phyloP scores from a whole-genome alignment of 2,888 invertebrate genomes.

The Xestia rhomboidea region DNA sequence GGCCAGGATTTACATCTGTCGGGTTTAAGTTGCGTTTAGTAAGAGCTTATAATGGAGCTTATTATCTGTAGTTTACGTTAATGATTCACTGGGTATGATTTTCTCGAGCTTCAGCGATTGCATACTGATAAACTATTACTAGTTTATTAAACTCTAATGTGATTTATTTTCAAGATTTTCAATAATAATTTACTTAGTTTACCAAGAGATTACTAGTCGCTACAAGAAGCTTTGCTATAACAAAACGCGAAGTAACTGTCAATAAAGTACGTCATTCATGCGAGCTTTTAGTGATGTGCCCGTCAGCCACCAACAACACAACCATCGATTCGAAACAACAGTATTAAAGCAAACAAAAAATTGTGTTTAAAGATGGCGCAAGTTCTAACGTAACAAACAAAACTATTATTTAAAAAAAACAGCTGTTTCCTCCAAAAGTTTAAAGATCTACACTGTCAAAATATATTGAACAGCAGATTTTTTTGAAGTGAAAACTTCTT shows the following conservation, averaged over 20 bases:
- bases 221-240: conserved; percentile 34
- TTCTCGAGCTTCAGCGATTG: background rate
- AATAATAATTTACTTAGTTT: background rate
- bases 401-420: background rate
- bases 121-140: rapidly evolving
- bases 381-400: background rate
- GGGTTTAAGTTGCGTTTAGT: conserved; percentile 4
- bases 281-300: conserved; percentile 37
- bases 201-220: background rate
- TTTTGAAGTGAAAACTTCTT: too few species aligned
- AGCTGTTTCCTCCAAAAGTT: background rate
- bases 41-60: conserved; percentile 2
- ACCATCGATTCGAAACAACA: conserved; percentile 24
- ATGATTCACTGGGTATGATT: background rate
- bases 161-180: background rate
- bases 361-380: background rate
- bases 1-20: too few species aligned
- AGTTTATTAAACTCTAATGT: background rate
- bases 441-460: background rate
- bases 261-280: conserved; percentile 17
- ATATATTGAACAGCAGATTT: background rate
- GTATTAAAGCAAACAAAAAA: background rate
- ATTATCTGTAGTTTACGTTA: background rate
- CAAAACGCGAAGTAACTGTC: conserved; percentile 49
- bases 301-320: background rate